Evolutionary conservation across 2,797 vertebrate genomes (phyloP), one percentile per base, ranked within the genome.

Genomic region (Sebastes hubbsi): DNA sequence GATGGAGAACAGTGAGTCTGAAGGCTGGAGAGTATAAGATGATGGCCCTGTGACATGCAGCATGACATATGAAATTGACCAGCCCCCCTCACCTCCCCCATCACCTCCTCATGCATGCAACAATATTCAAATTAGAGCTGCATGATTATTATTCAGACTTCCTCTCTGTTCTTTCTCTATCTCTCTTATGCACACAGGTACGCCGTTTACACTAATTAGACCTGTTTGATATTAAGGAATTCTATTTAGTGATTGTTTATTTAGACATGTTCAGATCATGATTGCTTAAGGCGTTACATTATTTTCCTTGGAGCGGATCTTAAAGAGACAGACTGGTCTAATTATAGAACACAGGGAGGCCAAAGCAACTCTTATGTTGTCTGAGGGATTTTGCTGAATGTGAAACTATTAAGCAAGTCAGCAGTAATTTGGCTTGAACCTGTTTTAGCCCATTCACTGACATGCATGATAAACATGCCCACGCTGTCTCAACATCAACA

Each of bases 11-110:
- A 73, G 70, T 20, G 65, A 83, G 70, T 80, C 68, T 88, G 88
- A 82, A 73, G 67, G 84, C 58, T 46, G 63, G 20, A 71, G 56
- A 73, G 72, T 78, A 46, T 36, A 68, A 85, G 52, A 77, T 90
- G 77, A 83, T 65, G 61, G n/a, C 60, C 83, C 65, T 63, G 30
- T 89, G 90, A 89, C 86, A 77, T 80, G 71, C 32, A 74, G 72
- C 72, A 60, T 77, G 77, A 75, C 36, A 20, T 70, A 36, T 80
- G 64, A 77, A 83, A 70, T 74, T 56, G 34, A 55, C 70, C 62
- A 25, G 1, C 2, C 46, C 36, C 27, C 20, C 4, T 36, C 12
- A 36, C n/a, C 10, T 2, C 2, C 24, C 55, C 24, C 55, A 14
- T 52, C 30, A 34, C 4, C 54, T 66, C 6, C 24, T 49, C 60